phyloP scores from a whole-genome alignment of 1,140 invertebrate genomes.

The Eumaeus atala region DNA sequence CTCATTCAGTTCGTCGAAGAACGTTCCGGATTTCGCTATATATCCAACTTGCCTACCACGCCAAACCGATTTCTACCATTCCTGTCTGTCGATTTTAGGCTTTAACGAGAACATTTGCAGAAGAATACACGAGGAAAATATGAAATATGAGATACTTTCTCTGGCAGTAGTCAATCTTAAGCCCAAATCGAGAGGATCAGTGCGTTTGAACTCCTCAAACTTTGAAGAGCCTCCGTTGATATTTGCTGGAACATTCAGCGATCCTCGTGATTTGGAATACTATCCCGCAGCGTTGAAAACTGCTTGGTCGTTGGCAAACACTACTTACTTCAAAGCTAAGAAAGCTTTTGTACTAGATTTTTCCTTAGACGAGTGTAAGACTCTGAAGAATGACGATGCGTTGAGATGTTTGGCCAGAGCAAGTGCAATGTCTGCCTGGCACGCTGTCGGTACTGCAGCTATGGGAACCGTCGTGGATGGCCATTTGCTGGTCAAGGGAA shows the following conservation, averaged over 20 bases:
- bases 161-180: constrained; percentile 51
- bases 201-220: constrained; percentile 75
- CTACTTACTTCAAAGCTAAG: constrained; percentile 39
- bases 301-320: constrained; percentile 35
- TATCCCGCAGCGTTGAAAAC: constrained; percentile 36
- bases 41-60: constrained; percentile 44
- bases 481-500: constrained; percentile 71
- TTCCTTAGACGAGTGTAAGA: constrained; percentile 29
- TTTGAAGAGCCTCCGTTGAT: constrained; percentile 81
- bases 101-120: constrained; percentile 39
- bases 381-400: constrained; percentile 17
- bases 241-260: constrained; percentile 79
- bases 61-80: constrained; percentile 25
- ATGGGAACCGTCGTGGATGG: constrained; percentile 73
- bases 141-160: constrained; percentile 32
- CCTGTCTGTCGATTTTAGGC: constrained; percentile 33
- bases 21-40: constrained; percentile 48
- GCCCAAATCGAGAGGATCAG: constrained; percentile 54
- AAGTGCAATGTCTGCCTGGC: constrained; percentile 50
- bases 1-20: constrained; percentile 26
- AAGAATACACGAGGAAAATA: constrained; percentile 32
- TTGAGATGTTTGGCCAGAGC: constrained; percentile 32
- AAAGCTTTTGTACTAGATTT: constrained; percentile 41
- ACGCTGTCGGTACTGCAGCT: constrained; percentile 72
- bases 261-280: constrained; percentile 66